These are phyloP conservation scores for Lycophotia porphyrea DNA, from an alignment of 2,888 invertebrate species.

Conservation along the genomic window DNA sequence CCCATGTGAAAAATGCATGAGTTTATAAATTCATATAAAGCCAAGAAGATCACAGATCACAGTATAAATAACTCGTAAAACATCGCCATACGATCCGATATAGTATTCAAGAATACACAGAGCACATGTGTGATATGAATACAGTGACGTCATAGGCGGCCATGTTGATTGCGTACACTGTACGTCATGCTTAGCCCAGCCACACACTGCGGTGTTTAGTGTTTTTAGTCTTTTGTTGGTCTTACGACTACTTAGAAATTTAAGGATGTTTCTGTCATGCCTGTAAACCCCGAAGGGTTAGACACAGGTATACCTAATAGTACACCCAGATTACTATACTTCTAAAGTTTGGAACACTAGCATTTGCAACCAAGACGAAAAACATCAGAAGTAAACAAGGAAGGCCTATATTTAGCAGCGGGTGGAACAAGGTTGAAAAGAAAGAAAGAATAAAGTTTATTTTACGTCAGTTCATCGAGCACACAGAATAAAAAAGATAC, in stretches of 20 bases:
- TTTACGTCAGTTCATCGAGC: too few relatives aligned
- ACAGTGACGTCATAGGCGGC: constrained; percentile 63
- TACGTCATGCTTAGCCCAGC: constrained; percentile 59
- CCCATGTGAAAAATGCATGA: background rate
- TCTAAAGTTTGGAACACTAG: too few relatives aligned
- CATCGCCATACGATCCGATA: constrained; percentile 26
- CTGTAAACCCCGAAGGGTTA: too few relatives aligned
- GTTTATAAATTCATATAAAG: background rate
- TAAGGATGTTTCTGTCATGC: too few relatives aligned
- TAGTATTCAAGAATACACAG: constrained; percentile 52
- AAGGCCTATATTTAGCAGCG: too few relatives aligned
- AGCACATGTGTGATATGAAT: constrained; percentile 59
- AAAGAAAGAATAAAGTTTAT: too few relatives aligned
- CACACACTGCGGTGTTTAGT: constrained; percentile 35
- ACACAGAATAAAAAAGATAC: too few relatives aligned
- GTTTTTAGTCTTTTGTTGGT: background rate
- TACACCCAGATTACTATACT: too few relatives aligned
- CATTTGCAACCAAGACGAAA: too few relatives aligned
- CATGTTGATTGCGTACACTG: constrained; percentile 57
- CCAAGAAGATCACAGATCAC: background rate
- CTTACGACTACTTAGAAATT: background rate
- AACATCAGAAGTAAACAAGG: too few relatives aligned
- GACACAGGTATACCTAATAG: too few relatives aligned
- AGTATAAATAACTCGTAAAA: constrained; percentile 27
- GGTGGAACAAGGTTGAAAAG: too few relatives aligned